Conservation (phyloP, 2,888 invertebrate species). For the Agrilus biguttatus region DNA sequence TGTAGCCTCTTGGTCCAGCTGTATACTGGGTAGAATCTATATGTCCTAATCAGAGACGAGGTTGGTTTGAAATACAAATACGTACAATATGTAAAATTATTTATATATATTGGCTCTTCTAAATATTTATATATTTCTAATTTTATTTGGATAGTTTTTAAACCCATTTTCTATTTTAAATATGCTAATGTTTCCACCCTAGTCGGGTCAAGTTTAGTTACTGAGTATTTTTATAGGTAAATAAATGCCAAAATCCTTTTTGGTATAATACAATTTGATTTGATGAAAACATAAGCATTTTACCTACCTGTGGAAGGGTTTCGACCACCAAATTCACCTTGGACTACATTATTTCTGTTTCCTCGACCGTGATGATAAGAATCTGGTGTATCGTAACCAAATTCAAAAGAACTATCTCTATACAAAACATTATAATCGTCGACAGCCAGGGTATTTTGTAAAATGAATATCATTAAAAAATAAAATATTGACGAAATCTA, state of each 20-base stretch:
- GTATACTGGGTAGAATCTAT: conserved; percentile 59
- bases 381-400: conserved; percentile 57
- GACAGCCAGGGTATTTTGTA: conserved; percentile 20
- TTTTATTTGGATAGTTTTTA: too few relatives aligned
- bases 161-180: too few relatives aligned
- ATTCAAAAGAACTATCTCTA: conserved; percentile 60
- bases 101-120: too few relatives aligned
- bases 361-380: conserved; percentile 56
- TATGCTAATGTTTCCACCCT: too few relatives aligned
- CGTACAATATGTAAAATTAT: too few relatives aligned
- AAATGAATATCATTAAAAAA: too few relatives aligned
- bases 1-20: conserved; percentile 63
- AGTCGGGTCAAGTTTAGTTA: too few relatives aligned
- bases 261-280: too few relatives aligned
- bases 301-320: conserved; percentile 47
- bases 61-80: neutral
- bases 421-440: conserved; percentile 48
- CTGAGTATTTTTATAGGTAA: too few relatives aligned
- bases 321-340: conserved; percentile 56
- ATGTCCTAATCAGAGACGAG: conserved; percentile 26
- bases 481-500: too few relatives aligned
- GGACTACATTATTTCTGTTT: conserved; percentile 50
- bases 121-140: too few relatives aligned
- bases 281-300: neutral
- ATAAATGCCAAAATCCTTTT: too few relatives aligned